Evolutionary conservation across 2,888 invertebrate species (phyloP), one percentile per base, ranked within the genome.

Genomic region (Pristionchus japonicus): DNA sequence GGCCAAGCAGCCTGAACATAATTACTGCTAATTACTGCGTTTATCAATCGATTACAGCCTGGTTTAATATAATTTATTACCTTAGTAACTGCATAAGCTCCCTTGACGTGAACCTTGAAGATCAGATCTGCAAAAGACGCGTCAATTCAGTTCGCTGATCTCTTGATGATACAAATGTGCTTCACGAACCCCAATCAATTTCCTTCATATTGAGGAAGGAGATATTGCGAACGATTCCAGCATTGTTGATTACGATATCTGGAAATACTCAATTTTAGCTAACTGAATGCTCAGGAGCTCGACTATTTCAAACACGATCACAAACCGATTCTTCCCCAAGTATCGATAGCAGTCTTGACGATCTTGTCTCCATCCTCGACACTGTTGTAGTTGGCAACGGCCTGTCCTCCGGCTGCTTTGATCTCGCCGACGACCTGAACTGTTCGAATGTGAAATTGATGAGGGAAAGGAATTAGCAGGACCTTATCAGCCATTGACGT

Each of bases 331-430:
- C 95, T 94, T 83, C 95, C 99, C 95, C 97, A 99, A 90, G 96
- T 96, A 93, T 98, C 97, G 77, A 99, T 96, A 1, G 99, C 99
- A n/a, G 98, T 98, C 95, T 98, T 96, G 88, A 99, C 96, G 90
- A 99, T 96, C 95, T 97, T 98, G 88, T 97, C 97, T n/a, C 99
- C 99, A 92, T 98, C 97, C 88, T 97, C 97, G 0, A 99, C 99
- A 0, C 98, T 98, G 95, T 99, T 97, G 92, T 96, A 96, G 92
- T 96, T 95, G 37, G 96, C 95, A 1, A 98, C 98, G 20, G 98
- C 98, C 91, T 96, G 96, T 61, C 99, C 99, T 92, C 99, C 98
- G 96, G 95, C 94, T 91, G 95, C 95, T 92, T 96, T 96, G 92
- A 98, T 98, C 96, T 98, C 97, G 86, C 97, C 96, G 1, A 99